Conservation (phyloP, 2,113 vertebrate genomes). For the Leiothrix lutea region DNA sequence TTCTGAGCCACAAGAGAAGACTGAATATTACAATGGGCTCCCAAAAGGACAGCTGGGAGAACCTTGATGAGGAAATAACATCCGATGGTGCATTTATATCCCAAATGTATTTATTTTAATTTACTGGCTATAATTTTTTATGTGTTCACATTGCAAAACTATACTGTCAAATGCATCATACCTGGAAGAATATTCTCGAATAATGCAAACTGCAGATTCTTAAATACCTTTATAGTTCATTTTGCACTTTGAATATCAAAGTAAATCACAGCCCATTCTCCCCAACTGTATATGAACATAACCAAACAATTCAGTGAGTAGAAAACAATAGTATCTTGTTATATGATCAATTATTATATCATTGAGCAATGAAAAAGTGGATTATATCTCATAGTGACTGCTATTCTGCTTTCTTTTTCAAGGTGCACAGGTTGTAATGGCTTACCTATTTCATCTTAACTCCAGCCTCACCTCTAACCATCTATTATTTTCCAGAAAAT, state of each 20-base stretch:
- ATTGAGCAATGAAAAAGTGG: background rate
- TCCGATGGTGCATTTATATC: background rate
- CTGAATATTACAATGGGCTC: background rate
- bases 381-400: background rate
- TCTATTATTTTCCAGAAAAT: background rate
- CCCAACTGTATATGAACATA: background rate
- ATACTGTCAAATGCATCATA: background rate
- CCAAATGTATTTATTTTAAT: background rate
- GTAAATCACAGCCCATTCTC: background rate
- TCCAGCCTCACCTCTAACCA: background rate
- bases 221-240: background rate
- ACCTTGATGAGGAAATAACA: background rate
- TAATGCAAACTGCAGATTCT: background rate
- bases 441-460: background rate
- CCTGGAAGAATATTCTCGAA: background rate
- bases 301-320: background rate
- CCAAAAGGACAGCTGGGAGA: background rate
- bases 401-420: background rate
- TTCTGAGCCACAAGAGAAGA: background rate
- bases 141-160: background rate
- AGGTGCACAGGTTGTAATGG: rapidly evolving
- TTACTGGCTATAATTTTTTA: background rate
- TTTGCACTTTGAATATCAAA: background rate
- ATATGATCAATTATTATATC: background rate
- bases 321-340: background rate